A percentile compares a stretch with the other conserved stretches of the same genome.
Conservation (phyloP, 2,888 invertebrate genomes). For the Drosophila melanocephala region DNA sequence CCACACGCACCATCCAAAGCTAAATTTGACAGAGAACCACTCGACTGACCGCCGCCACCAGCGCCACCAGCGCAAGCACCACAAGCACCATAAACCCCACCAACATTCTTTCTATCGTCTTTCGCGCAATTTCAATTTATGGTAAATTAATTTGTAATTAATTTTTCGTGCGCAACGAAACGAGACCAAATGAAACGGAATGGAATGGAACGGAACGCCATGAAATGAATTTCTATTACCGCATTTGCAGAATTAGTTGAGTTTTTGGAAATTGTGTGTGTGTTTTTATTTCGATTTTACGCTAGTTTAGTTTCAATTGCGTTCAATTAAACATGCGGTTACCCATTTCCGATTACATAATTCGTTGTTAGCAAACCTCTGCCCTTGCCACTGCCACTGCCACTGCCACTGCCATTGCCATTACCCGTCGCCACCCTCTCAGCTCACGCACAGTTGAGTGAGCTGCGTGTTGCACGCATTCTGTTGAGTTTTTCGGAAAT, state of each 20-base stretch:
- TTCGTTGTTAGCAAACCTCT: constrained; percentile 30
- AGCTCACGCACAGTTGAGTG: constrained; percentile 25
- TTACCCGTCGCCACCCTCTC: neutral
- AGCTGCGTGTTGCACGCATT: constrained; percentile 68
- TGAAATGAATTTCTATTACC: constrained; percentile 44
- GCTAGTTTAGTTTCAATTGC: constrained; percentile 81
- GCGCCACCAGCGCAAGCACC: neutral
- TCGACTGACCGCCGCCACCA: constrained; percentile 39
- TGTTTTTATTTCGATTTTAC: constrained; percentile 74
- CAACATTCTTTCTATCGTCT: constrained; percentile 8
- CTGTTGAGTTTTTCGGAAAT: constrained; percentile 74
- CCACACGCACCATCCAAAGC: constrained; percentile 8
- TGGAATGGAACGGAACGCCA: constrained; percentile 18
- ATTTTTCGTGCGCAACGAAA: constrained; percentile 60
- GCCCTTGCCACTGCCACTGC: neutral
- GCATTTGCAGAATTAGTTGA: constrained; percentile 19
- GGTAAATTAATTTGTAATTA: constrained; percentile 83
- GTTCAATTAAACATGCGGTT: constrained; percentile 79
- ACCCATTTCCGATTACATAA: constrained; percentile 70
- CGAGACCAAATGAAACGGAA: constrained; percentile 24
- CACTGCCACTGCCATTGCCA: neutral
- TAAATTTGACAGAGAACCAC: constrained; percentile 46
- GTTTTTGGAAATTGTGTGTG: constrained; percentile 25
- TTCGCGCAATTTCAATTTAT: constrained; percentile 66
- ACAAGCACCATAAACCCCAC: neutral